Evolutionary conservation across 2,113 vertebrate genomes (phyloP), one percentile per base, ranked within the genome.

Genomic region (Lanius collurio): DNA sequence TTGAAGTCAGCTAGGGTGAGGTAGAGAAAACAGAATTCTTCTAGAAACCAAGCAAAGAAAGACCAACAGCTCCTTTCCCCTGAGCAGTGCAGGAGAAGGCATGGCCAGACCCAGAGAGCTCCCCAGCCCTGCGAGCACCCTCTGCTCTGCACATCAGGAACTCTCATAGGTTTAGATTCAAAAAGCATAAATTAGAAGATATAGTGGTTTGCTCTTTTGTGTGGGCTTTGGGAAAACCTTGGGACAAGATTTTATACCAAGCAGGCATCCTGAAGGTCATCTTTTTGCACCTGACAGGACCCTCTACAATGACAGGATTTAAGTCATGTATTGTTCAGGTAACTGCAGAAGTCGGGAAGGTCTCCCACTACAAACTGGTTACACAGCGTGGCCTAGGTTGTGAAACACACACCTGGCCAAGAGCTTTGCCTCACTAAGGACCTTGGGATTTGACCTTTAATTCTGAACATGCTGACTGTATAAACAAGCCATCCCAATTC

Each of bases 391-490:
- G 55, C 62, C 46, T 46, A 37, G 39, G n/a, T 59, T 77, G 63
- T 63, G 71, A 91, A 94, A 95, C 21, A 76, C 42, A 26, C 17
- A 14, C 35, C 63, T 88, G 74, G 46, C 46, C 44, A 85, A 49
- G 70, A 79, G 59, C 30, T 93, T 76, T 87, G 31, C 62, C 62
- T 89, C 69, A 56, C 50, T 52, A 42, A 76, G 37, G 69, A 79
- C 74, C 57, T 93, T 90, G 90, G 35, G 52, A 75, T 77, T 67
- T 86, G 87, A 90, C 79, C 79, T 90, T 70, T 88, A 63, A 41
- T 94, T 96, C 69, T 88, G 60, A 78, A 47, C 11, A 9, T 37
- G 42, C 42, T 56, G 67, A 33, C 47, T 69, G 55, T 71, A 41
- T 59, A 88, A 93, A 88, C 30, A 79, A 88, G 22, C 46, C 53